Base-by-base conservation (phyloP, 2,113 vertebrate genomes). In the Colaptes auratus region DNA sequence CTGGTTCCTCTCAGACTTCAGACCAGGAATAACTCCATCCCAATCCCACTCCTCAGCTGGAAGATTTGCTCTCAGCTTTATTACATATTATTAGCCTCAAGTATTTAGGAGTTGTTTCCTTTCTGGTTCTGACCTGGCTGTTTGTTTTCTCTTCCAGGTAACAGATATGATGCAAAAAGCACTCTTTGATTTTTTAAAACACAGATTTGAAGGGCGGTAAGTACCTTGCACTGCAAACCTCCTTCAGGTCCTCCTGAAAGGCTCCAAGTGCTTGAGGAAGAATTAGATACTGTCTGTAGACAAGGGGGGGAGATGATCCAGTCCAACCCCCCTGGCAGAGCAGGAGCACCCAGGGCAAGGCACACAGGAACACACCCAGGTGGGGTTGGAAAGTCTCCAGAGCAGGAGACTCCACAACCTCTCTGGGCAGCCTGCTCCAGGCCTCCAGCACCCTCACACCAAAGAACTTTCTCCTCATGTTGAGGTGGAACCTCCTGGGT, bases 81-180 rank as follows among this genome's bases (percentile, higher is more conserved):
- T 79, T 66, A 52, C 12, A 15, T n/a, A n/a, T 16, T 85, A 28
- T 52, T 92, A 60, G 9, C 16, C 66, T 65, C 27, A 46, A 25
- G 12, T 91, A 39, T 44, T 60, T 31, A 31, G 16, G 35, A 28
- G 39, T 89, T 23, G 14, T 52, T 84, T 77, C 24, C 14, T 56
- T 1, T 56, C 11, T 23, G 20, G 44, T 55, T 66, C 50, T 67
- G 94, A 73, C 93, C 87, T 46, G 93, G 7, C 53, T 95, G 55
- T 9, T 78, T 91, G 23, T 91, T 96, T 50, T 52, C 12, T 61
- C 56, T 97, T 97, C 44, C 96, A 99, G 99, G 99, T 99, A 95
- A 99, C 99, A 86, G 99, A 99, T 97, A 99, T 99, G 99, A 99
- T 99, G 99, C 99, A 99, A 96, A 99, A 99, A 98, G 99, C 99